Evolutionary conservation across 2,113 vertebrate genomes (phyloP), one percentile per base, ranked within the genome.

Genomic region (Syngnathus floridae): DNA sequence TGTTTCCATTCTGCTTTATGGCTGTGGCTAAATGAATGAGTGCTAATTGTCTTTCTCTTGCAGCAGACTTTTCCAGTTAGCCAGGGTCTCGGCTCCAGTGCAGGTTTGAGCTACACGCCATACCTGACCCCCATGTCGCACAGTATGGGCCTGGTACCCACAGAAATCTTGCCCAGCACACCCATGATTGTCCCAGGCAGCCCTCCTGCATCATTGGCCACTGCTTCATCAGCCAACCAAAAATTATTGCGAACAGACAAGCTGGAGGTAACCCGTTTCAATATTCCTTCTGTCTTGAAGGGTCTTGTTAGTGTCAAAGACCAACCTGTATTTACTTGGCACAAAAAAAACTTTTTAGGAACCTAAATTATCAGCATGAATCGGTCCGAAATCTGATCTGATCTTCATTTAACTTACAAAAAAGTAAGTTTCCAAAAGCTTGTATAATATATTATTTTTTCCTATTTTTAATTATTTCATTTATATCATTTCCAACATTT

Each of bases 161-260:
- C 94, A 0, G 97, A 99, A 92, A 96, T 99, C 87, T 92, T 98
- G 51, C 93, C 95, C 81, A 95, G 91, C 55, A 91, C 61, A 83
- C 92, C 70, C 76, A 91, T 95, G 54, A 95, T 99, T 74, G 93
- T 99, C 86, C 94, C 97, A 41, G 93, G 96, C 86, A 99, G 94
- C 82, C 94, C 95, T 21, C 93, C 96, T 0, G 88, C 97, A 78
- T 93, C 93, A 66, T 88, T 97, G 79, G 66, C 72, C 87, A 88
- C 61, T 54, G 88, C 92, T 83, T 94, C 95, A 63, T 91, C 92
- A 80, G 90, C 93, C 84, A 93, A 91, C 69, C 96, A 98, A 91
- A 99, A 99, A 76, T 93, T 97, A 73, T 92, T 98, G 89, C 94
- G 97, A 82, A 96, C 95, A 72, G 97, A 99, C 92, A 98, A 98